Conservation (phyloP, 2,113 vertebrate species). For the Puntigrus tetrazona region DNA sequence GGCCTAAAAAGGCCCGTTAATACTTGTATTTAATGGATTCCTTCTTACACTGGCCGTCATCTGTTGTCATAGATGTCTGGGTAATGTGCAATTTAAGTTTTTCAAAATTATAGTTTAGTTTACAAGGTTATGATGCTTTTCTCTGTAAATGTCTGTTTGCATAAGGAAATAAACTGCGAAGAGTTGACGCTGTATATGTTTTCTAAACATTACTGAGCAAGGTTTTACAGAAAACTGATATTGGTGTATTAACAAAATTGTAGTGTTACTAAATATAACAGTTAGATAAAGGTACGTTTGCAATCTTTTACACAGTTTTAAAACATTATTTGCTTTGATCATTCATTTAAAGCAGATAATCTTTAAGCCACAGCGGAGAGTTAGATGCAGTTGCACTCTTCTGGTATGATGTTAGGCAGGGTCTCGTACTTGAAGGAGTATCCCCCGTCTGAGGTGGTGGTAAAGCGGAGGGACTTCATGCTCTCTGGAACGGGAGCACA, state of each 20-base stretch:
- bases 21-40: not conserved
- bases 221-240: not conserved
- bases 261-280: not conserved
- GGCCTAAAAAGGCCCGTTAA: not conserved
- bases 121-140: not conserved
- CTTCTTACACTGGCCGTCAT: not conserved
- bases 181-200: not conserved
- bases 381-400: constrained; percentile 88
- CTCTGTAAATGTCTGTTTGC: not conserved
- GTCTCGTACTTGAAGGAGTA: constrained; percentile 90
- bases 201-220: not conserved
- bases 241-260: not conserved
- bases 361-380: not conserved
- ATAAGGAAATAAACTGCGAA: not conserved
- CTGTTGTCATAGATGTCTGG: not conserved
- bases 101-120: not conserved
- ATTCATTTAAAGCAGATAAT: not conserved
- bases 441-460: constrained; percentile 89
- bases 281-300: not conserved
- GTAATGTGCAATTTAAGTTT: not conserved
- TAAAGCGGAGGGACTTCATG: constrained; percentile 85
- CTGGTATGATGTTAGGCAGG: constrained; percentile 87
- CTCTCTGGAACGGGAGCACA: constrained; percentile 85
- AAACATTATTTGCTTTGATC: not conserved
- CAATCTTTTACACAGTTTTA: not conserved